Evolutionary conservation across 2,797 vertebrate species (phyloP).

Genomic region (Hephaestus fuliginosus): DNA sequence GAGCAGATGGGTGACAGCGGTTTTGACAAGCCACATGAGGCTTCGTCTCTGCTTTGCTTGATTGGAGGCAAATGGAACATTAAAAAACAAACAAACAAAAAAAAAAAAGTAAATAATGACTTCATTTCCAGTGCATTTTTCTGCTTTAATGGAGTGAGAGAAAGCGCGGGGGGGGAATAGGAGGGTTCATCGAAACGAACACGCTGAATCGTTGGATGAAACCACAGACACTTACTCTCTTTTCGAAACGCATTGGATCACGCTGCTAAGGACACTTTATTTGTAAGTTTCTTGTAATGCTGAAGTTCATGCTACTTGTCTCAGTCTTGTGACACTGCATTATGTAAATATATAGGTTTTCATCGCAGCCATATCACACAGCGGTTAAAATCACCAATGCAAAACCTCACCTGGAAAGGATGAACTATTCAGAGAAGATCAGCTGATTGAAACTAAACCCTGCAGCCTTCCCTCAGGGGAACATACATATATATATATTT

Average conservation of each 20-base stretch:
- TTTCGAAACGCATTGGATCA: neutral
- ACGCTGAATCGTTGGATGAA: slow-evolving; percentile 1
- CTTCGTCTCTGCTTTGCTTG: slow-evolving; percentile 9
- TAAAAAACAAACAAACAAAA: neutral
- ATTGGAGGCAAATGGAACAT: slow-evolving; percentile 24
- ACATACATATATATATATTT: too few relatives aligned
- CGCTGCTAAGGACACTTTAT: neutral
- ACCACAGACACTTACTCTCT: neutral
- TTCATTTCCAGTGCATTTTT: slow-evolving; percentile 3
- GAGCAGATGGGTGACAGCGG: slow-evolving; percentile 24
- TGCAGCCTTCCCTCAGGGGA: too few relatives aligned
- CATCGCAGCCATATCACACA: neutral
- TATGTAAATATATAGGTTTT: neutral
- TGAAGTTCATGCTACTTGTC: neutral
- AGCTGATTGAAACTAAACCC: neutral
- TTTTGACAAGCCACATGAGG: slow-evolving; percentile 23
- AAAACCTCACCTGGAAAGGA: neutral
- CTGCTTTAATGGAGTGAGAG: neutral
- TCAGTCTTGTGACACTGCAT: neutral
- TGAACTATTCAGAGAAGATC: neutral
- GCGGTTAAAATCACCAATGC: neutral
- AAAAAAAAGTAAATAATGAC: slow-evolving; percentile 27
- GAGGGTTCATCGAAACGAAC: slow-evolving; percentile 12
- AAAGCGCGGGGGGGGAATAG: neutral
- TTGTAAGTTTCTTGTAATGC: neutral